Evolutionary conservation across 2,113 vertebrate species (phyloP).

Genomic region (Trachemys scripta): DNA sequence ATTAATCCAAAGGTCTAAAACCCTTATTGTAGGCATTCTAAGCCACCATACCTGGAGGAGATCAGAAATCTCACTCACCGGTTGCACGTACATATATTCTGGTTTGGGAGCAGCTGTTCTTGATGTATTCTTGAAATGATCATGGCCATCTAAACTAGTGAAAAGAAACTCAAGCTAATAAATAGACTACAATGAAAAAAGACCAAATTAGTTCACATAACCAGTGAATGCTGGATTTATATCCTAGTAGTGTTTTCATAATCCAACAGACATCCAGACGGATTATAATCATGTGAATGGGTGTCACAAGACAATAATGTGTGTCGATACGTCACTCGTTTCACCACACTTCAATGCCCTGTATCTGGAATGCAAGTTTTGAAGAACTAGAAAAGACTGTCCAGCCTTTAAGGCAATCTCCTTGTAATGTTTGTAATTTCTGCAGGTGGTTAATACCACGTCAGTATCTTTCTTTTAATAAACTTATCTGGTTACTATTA

Average conservation of each 20-base stretch:
- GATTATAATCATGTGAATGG: background rate
- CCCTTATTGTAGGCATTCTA: background rate
- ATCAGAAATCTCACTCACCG: background rate
- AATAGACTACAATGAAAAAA: background rate
- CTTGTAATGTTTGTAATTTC: background rate
- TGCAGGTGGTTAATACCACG: background rate
- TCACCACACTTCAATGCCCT: background rate
- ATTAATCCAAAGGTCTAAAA: background rate
- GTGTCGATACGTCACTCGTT: rapidly evolving
- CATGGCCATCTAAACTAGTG: background rate
- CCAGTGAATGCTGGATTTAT: background rate
- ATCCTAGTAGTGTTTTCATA: background rate
- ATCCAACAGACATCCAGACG: background rate
- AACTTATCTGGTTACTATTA: background rate
- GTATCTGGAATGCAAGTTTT: background rate
- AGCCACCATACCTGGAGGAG: background rate
- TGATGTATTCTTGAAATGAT: background rate
- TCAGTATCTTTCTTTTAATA: background rate
- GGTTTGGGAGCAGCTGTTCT: background rate
- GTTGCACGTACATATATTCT: background rate
- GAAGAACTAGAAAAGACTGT: background rate
- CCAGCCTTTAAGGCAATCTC: background rate
- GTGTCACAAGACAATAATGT: background rate
- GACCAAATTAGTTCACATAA: background rate
- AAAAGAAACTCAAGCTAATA: background rate